phyloP scores from a whole-genome alignment of 1,140 invertebrate species.

The Drosophila biarmipes region DNA sequence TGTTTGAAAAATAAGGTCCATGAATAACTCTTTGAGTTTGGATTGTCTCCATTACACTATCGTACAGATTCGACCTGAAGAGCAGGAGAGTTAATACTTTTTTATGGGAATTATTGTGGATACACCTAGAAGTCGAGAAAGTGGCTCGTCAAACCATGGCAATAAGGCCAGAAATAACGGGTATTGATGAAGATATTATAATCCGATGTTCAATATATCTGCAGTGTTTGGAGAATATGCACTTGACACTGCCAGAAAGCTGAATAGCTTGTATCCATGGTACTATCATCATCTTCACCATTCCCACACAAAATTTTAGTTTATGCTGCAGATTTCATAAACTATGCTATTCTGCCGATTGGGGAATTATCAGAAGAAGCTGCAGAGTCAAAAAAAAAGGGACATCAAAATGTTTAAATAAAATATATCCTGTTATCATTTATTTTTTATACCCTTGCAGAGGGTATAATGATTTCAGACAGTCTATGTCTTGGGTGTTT shows the following conservation, averaged over 20 bases:
- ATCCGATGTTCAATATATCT: not conserved
- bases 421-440: too few species aligned
- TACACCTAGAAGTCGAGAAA: too few species aligned
- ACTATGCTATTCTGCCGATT: conserved; percentile 14
- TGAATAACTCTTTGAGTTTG: not conserved
- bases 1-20: not conserved
- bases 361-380: conserved; percentile 27
- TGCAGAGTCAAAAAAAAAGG: conserved; percentile 1
- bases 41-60: conserved; percentile 1
- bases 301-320: conserved; percentile 8
- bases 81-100: not conserved
- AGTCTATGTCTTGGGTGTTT: too few species aligned
- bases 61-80: conserved; percentile 7
- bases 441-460: too few species aligned
- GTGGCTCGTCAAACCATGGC: too few species aligned
- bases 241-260: conserved; percentile 10
- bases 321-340: conserved; percentile 10
- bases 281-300: conserved; percentile 20
- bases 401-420: too few species aligned
- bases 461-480: too few species aligned
- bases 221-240: conserved; percentile 17
- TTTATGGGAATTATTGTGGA: too few species aligned
- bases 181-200: conserved; percentile 2
- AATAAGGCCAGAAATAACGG: not conserved
- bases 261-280: conserved; percentile 4